Conservation (phyloP, 2,113 vertebrate genomes). For the Genyomyrus donnyi region DNA sequence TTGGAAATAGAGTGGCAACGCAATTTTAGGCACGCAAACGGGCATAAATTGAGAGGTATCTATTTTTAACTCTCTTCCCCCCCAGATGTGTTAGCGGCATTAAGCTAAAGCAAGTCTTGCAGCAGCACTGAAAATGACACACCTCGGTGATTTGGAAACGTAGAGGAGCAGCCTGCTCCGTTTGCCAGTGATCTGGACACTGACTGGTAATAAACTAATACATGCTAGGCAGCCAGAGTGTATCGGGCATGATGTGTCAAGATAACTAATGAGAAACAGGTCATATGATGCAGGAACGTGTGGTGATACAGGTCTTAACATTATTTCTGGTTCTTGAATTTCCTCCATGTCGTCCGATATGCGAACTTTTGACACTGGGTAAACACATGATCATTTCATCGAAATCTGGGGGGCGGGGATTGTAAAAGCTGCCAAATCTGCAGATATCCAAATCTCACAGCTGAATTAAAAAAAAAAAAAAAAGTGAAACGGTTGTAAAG, state of each 20-base stretch:
- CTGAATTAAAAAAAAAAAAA: too few relatives aligned
- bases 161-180: too few relatives aligned
- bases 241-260: neutral
- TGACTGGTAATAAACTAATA: neutral
- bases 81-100: constrained; percentile 29
- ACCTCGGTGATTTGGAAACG: constrained; percentile 9
- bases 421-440: neutral
- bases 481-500: neutral
- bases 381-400: neutral
- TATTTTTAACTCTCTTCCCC: constrained; percentile 44
- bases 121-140: constrained; percentile 11
- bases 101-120: constrained; percentile 29
- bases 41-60: constrained; percentile 28
- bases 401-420: neutral
- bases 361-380: neutral
- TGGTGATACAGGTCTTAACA: neutral
- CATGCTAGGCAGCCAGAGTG: neutral
- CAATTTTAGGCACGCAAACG: constrained; percentile 30
- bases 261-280: neutral
- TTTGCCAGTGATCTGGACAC: neutral
- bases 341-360: neutral
- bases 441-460: neutral
- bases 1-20: constrained; percentile 26
- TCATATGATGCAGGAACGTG: neutral
- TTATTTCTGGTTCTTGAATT: neutral